Evolutionary conservation across 2,888 invertebrate species (phyloP).

Genomic region (Spodoptera exigua): DNA sequence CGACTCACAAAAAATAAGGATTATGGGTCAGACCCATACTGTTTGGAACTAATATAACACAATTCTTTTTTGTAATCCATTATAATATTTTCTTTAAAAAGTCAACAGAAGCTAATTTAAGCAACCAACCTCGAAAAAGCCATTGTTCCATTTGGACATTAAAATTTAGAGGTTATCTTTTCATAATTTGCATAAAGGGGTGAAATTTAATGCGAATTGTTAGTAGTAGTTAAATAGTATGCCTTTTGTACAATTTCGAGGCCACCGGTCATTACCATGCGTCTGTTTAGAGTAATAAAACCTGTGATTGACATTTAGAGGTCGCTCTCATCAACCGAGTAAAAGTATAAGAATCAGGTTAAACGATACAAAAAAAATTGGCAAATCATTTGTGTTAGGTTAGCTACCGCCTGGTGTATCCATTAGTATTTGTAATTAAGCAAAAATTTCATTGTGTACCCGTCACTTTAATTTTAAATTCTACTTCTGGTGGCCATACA

Average conservation of each 20-base stretch:
- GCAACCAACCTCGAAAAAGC: slow-evolving; percentile 17
- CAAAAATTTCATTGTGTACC: slow-evolving; percentile 4
- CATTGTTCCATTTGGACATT: slow-evolving; percentile 3
- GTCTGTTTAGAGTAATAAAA: slow-evolving; percentile 69
- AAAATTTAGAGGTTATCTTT: slow-evolving; percentile 35
- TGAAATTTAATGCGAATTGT: slow-evolving; percentile 53
- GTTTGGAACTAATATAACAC: background rate
- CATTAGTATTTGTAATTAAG: slow-evolving; percentile 16
- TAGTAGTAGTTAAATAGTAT: slow-evolving; percentile 38
- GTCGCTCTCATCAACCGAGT: slow-evolving; percentile 62
- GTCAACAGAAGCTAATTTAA: slow-evolving; percentile 19
- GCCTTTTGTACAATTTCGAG: slow-evolving; percentile 60
- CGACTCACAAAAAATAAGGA: no score
- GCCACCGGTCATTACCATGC: slow-evolving; percentile 68
- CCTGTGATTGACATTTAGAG: slow-evolving; percentile 72
- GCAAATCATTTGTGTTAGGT: slow-evolving; percentile 43
- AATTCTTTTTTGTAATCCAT: slow-evolving; percentile 7
- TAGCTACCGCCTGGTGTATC: slow-evolving; percentile 18
- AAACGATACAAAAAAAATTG: slow-evolving; percentile 60
- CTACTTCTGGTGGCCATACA: background rate
- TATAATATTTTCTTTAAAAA: slow-evolving; percentile 3
- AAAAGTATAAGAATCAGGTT: slow-evolving; percentile 67
- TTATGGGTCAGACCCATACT: no score
- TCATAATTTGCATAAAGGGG: slow-evolving; percentile 38
- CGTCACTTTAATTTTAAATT: background rate